Evolutionary conservation across 2,113 vertebrate species (phyloP), one percentile per base, ranked within the genome.

Genomic region (Notarius lentiginosus): DNA sequence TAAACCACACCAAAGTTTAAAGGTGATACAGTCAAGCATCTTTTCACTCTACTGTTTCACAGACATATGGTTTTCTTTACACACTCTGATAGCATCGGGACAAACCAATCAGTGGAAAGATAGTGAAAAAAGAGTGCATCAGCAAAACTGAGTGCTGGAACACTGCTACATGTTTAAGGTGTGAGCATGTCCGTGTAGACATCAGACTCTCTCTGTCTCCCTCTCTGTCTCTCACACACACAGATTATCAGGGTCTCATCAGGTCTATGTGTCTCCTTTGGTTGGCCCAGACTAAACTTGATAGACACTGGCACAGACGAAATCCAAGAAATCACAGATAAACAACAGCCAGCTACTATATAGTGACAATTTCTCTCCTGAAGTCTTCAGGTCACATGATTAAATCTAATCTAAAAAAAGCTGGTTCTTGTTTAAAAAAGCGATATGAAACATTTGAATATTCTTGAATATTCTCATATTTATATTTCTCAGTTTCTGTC

Each of bases 161-260:
- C 82, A 73, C 77, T 85, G 47, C 82, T 79, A 56, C 7, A 58
- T 73, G 79, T 86, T 34, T 86, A 83, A 76, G 34, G 66, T 72
- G 66, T 90, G 77, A 18, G 47, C 56, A n/a, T 84, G 72, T 82
- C 84, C 91, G 91, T 92, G 90, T 86, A 93, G 92, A 61, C 77
- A 47, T 89, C 91, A 91, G 93, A 95, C 93, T 24, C 41, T 2
- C 41, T 41, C 41, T 41, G 41, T 41, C 41, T 41, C 41, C 41
- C 41, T 41, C 41, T 41, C 41, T 41, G 41, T 41, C 41, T 41
- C 2, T 53, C 47, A 76, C 47, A 51, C 10, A 75, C 20, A 51
- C 73, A 76, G 92, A 94, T 90, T 93, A 95, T 95, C 94, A 86
- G 91, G 83, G 66, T 83, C 58, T 79, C 41, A 90, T 92, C 90